phyloP scores from a whole-genome alignment of 2,888 invertebrate genomes.

The Tipula helvola region DNA sequence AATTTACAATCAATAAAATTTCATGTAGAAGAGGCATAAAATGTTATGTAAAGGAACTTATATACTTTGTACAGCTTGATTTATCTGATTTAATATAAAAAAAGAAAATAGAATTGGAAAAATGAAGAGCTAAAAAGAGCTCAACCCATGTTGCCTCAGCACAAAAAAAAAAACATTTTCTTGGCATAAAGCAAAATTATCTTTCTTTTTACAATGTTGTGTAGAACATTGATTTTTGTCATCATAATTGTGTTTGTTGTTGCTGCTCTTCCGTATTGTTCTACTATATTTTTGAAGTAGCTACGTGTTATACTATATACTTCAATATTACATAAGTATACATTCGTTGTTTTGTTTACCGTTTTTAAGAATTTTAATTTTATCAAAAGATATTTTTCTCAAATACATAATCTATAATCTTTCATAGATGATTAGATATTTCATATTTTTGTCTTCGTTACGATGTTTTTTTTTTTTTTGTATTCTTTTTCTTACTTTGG shows the following conservation, averaged over 20 bases:
- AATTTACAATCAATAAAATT: background rate
- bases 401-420: background rate
- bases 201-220: background rate
- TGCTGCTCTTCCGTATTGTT: background rate
- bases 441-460: background rate
- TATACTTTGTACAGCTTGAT: background rate
- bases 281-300: background rate
- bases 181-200: background rate
- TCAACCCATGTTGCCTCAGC: background rate
- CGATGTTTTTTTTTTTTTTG: background rate
- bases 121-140: background rate
- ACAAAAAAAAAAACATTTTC: background rate
- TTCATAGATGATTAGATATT: background rate
- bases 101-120: background rate
- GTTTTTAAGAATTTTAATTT: background rate
- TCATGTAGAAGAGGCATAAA: background rate
- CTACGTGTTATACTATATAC: too few species aligned
- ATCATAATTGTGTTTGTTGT: background rate
- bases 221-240: background rate
- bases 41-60: background rate
- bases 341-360: background rate
- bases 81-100: background rate
- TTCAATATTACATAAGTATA: background rate
- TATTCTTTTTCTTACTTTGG: background rate
- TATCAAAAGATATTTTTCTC: background rate